Evolutionary conservation across 2,113 vertebrate species (phyloP), one percentile per base, ranked within the genome.

Genomic region (Hiodon tergisus): DNA sequence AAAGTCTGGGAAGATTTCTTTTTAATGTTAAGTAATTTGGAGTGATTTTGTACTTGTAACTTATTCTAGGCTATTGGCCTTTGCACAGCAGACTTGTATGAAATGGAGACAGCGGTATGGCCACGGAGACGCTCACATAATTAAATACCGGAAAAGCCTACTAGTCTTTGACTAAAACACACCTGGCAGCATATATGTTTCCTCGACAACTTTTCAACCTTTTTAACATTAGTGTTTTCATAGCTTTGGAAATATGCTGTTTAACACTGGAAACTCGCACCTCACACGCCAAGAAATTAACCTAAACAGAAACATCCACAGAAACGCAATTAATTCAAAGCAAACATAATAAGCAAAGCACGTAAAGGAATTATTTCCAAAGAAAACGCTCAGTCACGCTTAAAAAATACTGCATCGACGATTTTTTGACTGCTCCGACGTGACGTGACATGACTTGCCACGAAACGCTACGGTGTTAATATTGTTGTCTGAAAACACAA

Each of bases 401-500:
- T 67, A 58, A 57, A 68, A 9, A 61, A 69, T 77, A 73, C 46
- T 50, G 8, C 51, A 31, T 75, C 10, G 67, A 72, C 7, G 63
- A 65, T 73, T 48, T 76, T 61, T 50, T 65, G 14, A 77, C 57
- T 76, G 17, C 59, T 65, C 52, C 53, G 55, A 61, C 59, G 53
- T 16, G n/a, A 54, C 2, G 31, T 31, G 31, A 31, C 31, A 31
- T 31, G 31, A 31, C 31, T 0, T 31, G 31, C 31, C 31, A 31
- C 31, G 31, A 31, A 31, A 31, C 31, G 31, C 31, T 67, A 72
- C 10, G 14, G 67, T 54, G 17, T 76, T 72, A 79, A 79, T 73
- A 55, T 61, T 76, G 78, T 66, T 73, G 47, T 69, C 73, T 71
- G 76, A 74, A 75, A 79, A 79, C 71, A 78, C 77, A 80, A 80